Evolutionary conservation across 30 jellyfish, hydroid and myxozoan genomes (phyloP), one percentile per base, ranked within the genome.

Genomic region (Cassiopea andromeda): DNA sequence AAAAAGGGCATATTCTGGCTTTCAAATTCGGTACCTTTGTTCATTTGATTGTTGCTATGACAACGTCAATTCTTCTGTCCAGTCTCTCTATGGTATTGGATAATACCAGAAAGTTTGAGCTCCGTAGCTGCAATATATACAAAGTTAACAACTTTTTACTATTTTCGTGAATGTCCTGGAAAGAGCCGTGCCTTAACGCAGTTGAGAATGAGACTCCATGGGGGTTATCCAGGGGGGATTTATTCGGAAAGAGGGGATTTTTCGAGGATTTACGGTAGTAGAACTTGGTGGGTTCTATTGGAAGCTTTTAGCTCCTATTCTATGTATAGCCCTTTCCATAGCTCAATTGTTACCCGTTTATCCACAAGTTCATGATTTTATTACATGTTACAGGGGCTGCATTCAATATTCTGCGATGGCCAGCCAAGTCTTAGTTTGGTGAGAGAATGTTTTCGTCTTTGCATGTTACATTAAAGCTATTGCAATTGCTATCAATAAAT

Each of bases 371-470:
- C 48, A 58, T 58, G 8, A 6, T 6, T 64, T 64, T 64, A 13
- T 43, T 44, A 1, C 13, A n/a, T 78, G n/a, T 68, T 70, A 15
- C 38, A 88, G 95, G 95, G 95, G 38, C 57, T 88, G 58, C 95
- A 88, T 44, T 88, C 90, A 58, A 88, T 88, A 43, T 88, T 88
- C 60, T 80, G 90, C 48, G 95, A 88, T 88, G 77, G 82, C 81
- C 95, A 88, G 73, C 95, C 95, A 69, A 88, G 95, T 70, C 86
- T 88, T 27, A 88, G 95, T 69, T 54, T 88, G 95, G 95, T 88
- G 57, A 46, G 94, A 0, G 49, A 48, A 70, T 19, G 45, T 66
- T 66, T 14, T 10, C 12, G 64, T 54, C 7, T 54, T 54, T 3
- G 38, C 38, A 27, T 27, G 38, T 27, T 27, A 27, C 38, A 27